Evolutionary conservation across 1,140 invertebrate genomes (phyloP).

Genomic region (Megalonaias nervosa): DNA sequence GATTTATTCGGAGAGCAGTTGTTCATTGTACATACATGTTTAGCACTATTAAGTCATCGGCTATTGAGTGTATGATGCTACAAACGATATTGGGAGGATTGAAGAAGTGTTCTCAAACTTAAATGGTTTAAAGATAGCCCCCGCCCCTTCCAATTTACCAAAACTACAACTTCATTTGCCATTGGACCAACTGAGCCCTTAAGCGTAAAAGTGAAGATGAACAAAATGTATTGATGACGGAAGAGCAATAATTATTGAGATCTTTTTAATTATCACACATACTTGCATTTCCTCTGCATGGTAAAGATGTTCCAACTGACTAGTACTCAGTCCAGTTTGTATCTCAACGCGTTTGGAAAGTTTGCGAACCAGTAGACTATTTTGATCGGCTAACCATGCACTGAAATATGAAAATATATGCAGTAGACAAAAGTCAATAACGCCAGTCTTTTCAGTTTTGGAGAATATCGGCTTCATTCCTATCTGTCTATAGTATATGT

Average conservation of each 20-base stretch:
- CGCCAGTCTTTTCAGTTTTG: no score
- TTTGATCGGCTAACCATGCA: slow-evolving; percentile 8
- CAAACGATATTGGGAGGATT: background rate
- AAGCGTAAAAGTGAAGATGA: background rate
- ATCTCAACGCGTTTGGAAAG: slow-evolving; percentile 4
- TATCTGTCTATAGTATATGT: no score
- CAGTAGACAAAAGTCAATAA: no score
- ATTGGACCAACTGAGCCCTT: background rate
- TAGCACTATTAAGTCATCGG: background rate
- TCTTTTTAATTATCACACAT: background rate
- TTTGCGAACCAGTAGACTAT: background rate
- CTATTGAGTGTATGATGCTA: background rate
- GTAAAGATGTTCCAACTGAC: background rate
- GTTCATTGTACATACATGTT: background rate
- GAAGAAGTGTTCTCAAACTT: background rate
- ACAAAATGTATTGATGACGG: no score
- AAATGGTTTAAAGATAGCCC: background rate
- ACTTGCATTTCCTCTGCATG: slow-evolving; percentile 16
- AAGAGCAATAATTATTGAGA: background rate
- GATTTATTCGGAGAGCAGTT: background rate
- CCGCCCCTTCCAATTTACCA: background rate
- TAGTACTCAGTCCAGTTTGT: slow-evolving; percentile 15
- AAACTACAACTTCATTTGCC: background rate
- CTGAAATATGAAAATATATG: slow-evolving; percentile 14
- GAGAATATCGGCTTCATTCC: no score